These are phyloP conservation scores for Paradoxurus hermaphroditus DNA, from an alignment of 2,113 vertebrate species.

Conservation along the genomic window DNA sequence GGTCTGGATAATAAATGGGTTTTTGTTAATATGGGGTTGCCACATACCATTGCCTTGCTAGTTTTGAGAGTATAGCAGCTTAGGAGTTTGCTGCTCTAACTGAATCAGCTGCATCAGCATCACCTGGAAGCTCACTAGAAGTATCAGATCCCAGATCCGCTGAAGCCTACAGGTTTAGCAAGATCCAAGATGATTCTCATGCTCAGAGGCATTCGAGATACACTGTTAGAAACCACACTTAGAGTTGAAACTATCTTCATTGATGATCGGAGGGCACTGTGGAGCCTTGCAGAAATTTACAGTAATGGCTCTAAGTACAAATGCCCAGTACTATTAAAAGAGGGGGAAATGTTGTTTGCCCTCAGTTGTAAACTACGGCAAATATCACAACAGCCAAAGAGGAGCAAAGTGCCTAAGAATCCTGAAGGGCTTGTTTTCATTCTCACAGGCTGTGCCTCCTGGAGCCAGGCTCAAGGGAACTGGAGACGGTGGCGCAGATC, in stretches of 20 bases:
- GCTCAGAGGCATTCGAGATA: background rate
- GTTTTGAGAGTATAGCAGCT: background rate
- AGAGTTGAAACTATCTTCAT: background rate
- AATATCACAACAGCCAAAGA: background rate
- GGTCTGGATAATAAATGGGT: background rate
- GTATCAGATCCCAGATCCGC: background rate
- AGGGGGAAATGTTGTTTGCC: background rate
- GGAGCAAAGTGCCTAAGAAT: background rate
- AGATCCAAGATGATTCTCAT: background rate
- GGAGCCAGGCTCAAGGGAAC: background rate
- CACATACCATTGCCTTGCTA: background rate
- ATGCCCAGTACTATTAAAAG: background rate
- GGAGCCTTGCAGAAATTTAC: background rate
- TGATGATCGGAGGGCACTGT: background rate
- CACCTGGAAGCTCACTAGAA: background rate
- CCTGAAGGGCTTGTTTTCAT: background rate
- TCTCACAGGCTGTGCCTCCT: background rate
- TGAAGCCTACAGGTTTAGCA: background rate
- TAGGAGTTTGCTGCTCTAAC: background rate
- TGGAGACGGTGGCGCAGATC: background rate
- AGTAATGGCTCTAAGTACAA: background rate
- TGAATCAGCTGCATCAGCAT: background rate
- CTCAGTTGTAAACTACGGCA: background rate
- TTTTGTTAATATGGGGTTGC: background rate
- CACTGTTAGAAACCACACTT: background rate